phyloP scores from a whole-genome alignment of 2,113 vertebrate species.

The Forbesichthys agassizii region DNA sequence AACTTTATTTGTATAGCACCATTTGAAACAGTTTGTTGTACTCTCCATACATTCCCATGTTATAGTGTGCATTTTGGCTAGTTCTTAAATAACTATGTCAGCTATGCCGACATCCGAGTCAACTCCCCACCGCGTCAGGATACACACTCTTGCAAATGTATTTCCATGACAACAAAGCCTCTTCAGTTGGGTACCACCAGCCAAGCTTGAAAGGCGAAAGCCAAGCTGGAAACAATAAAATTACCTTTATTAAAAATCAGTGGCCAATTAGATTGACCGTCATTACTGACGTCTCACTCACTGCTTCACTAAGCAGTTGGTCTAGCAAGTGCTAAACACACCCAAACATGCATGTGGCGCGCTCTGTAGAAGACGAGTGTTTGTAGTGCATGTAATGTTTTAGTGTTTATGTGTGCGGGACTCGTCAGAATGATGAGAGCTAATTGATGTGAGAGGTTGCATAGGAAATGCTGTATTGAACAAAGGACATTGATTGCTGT shows the following conservation, averaged over 20 bases:
- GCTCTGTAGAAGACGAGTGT: no score
- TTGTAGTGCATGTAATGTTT: neutral
- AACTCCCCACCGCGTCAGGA: no score
- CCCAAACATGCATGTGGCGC: conserved; percentile 7
- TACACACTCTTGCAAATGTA: no score
- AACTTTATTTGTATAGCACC: no score
- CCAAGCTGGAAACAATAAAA: conserved; percentile 53
- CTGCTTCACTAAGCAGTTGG: conserved; percentile 11
- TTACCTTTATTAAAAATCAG: conserved; percentile 66
- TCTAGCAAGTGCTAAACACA: conserved; percentile 39
- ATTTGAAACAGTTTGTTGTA: no score
- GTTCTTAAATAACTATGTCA: no score
- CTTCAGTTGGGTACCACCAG: no score
- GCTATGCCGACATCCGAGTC: no score
- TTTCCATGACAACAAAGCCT: no score
- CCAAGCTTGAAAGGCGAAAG: conserved; percentile 9
- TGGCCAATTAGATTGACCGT: conserved; percentile 52
- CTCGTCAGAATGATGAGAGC: conserved; percentile 45
- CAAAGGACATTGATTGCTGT: conserved; percentile 67
- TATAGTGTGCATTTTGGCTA: no score
- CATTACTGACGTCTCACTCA: conserved; percentile 36
- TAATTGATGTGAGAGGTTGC: conserved; percentile 68
- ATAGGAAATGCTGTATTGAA: conserved; percentile 45
- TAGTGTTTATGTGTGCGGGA: conserved; percentile 40
- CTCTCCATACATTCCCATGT: no score